Evolutionary conservation across 2,797 vertebrate genomes (phyloP), one percentile per base, ranked within the genome.

Genomic region (Decapterus maruadsi): DNA sequence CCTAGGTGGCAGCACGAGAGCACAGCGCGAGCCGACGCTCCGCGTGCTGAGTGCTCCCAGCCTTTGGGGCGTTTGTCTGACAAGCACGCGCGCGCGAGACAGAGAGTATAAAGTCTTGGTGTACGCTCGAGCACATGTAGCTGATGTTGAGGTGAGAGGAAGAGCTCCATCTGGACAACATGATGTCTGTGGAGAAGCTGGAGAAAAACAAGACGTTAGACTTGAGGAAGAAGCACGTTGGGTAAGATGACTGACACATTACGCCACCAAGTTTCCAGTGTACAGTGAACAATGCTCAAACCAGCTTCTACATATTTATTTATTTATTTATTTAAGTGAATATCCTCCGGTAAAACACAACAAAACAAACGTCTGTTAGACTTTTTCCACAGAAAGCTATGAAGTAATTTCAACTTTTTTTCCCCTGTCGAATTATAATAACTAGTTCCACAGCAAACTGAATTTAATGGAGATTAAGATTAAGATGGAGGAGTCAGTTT

Each of bases 211-310:
- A 95, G 89, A 99, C 97, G 2, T 88, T 99, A 62, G 94, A 95
- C 14, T 82, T 99, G 79, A 91, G 98, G 76, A 95, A 84, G 81
- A 97, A 93, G 85, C 94, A 98, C 86, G 95, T 99, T 54, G 97
- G 97, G 98, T 99, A 82, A 93, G 94, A 78, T 0, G 0, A 71
- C 0, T 29, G 8, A 70, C 17, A 17, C 6, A 0, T 6, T 0
- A 46, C 26, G 0, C 11, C 0, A 5, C 2, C 19, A 16, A 3
- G 43, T 65, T 68, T 67, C 5, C 4, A 22, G 1, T 2, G 4
- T 11, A 36, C 34, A 31, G n/a, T n/a, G 56, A 56, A n/a, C 22
- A 34, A 22, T 12, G 2, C 16, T 73, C 4, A 8, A 40, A 4
- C n/a, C 7, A 16, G 14, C 13, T 9, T 48, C 22, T 17, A 11